Percentiles rank a stretch among this genome's conserved stretches.
These are phyloP conservation scores for Sigmodon hispidus DNA, from an alignment of 2,113 vertebrate species.

Conservation along the genomic window DNA sequence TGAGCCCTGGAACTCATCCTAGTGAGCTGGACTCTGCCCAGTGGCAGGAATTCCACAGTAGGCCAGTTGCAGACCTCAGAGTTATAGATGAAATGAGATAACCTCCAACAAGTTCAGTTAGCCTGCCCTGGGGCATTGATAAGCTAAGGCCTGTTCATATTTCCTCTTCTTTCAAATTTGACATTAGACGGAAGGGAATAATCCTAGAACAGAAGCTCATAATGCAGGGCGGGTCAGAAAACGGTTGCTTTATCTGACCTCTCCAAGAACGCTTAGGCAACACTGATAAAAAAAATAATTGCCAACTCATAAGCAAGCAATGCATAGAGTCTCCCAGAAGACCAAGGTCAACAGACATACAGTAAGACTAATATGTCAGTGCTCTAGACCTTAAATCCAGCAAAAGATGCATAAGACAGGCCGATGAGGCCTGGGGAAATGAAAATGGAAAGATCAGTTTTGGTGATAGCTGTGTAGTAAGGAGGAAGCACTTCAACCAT, in stretches of 20 bases:
- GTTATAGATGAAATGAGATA: neutral
- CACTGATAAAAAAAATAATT: constrained; percentile 9
- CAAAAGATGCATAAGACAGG: neutral
- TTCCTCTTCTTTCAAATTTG: neutral
- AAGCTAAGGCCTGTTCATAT: constrained; percentile 15
- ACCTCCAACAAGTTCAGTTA: neutral
- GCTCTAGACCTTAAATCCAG: neutral
- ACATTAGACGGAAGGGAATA: neutral
- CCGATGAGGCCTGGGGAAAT: neutral
- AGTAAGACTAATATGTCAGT: neutral
- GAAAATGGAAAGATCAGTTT: neutral
- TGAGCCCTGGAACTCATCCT: neutral
- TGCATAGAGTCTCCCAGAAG: neutral
- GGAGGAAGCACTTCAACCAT: neutral
- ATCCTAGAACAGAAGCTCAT: neutral
- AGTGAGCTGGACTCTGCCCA: neutral
- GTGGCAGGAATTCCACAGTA: neutral
- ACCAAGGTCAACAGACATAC: neutral
- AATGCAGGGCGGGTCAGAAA: neutral
- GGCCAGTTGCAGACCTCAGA: neutral
- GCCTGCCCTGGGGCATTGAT: neutral
- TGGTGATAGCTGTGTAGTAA: neutral
- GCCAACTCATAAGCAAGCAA: neutral
- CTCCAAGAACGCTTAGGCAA: neutral
- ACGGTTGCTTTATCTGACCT: neutral